Conservation (phyloP, 2,888 invertebrate species). For the Strigamia maritima region DNA sequence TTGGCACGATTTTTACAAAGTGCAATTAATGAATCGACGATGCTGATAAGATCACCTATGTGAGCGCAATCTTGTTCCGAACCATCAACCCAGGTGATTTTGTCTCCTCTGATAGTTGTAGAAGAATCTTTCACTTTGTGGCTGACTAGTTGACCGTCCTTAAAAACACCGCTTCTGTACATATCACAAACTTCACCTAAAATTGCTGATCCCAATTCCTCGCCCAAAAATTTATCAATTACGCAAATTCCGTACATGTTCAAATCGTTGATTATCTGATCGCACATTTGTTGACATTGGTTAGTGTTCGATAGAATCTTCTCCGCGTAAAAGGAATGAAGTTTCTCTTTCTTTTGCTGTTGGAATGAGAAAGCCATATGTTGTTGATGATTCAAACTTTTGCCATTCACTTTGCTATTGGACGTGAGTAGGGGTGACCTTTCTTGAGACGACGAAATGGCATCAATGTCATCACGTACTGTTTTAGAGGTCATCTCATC, state of each 20-base stretch:
- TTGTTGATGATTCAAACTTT: neutral
- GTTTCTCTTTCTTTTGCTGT: neutral
- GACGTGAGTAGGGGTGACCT: neutral
- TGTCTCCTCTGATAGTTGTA: slow-evolving; percentile 66
- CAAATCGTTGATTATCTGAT: slow-evolving; percentile 74
- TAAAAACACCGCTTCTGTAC: slow-evolving; percentile 55
- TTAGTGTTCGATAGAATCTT: neutral
- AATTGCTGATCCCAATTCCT: slow-evolving; percentile 70
- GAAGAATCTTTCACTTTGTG: slow-evolving; percentile 56
- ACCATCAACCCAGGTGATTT: slow-evolving; percentile 90
- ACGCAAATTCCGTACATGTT: slow-evolving; percentile 87
- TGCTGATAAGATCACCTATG: slow-evolving; percentile 71
- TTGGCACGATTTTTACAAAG: slow-evolving; percentile 75
- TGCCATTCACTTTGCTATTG: neutral
- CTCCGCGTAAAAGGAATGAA: slow-evolving; percentile 11
- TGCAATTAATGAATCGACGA: slow-evolving; percentile 66
- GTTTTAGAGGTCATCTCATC: neutral
- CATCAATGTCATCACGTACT: neutral
- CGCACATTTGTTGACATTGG: slow-evolving; percentile 25
- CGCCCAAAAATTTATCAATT: slow-evolving; percentile 83
- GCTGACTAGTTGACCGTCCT: slow-evolving; percentile 83
- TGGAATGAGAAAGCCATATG: neutral
- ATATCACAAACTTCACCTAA: slow-evolving; percentile 66
- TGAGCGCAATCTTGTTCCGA: slow-evolving; percentile 71
- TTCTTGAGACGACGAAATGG: neutral